Percentiles rank a stretch among this genome's conserved stretches.
These are phyloP conservation scores for Glyphotaelius pellucidus DNA, from an alignment of 2,888 invertebrate genomes.

Conservation along the genomic window DNA sequence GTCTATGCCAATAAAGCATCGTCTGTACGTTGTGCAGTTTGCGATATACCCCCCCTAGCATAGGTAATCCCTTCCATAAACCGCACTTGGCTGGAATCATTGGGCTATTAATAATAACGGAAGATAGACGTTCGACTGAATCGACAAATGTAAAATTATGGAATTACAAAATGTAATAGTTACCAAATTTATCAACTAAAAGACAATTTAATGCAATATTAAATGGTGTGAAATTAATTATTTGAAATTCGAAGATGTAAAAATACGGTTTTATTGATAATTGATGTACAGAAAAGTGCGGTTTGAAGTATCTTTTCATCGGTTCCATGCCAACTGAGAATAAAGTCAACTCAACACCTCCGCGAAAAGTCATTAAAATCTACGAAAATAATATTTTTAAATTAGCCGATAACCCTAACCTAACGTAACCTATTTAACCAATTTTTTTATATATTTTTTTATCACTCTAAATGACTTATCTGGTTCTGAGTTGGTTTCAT, in stretches of 20 bases:
- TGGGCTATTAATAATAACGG: constrained; percentile 4
- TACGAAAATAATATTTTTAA: no score
- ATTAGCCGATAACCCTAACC: no score
- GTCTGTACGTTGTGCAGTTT: constrained; percentile 18
- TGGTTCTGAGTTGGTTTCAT: no score
- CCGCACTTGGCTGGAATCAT: constrained; percentile 21
- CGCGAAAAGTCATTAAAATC: no score
- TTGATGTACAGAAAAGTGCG: background rate
- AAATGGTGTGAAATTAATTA: no score
- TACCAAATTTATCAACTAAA: background rate
- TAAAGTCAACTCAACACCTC: no score
- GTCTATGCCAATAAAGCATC: background rate
- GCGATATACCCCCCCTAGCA: constrained; percentile 11
- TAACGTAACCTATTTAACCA: no score
- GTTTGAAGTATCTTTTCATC: background rate
- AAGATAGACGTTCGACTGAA: background rate
- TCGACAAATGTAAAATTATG: background rate
- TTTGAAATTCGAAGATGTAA: background rate
- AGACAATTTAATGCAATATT: no score
- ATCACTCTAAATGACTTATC: no score
- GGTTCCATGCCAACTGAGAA: no score
- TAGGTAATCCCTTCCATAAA: background rate
- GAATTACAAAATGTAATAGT: background rate
- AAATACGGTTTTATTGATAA: background rate
- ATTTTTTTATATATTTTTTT: no score